Evolutionary conservation across 2,888 invertebrate species (phyloP).

Genomic region (Campopleginae sp.): DNA sequence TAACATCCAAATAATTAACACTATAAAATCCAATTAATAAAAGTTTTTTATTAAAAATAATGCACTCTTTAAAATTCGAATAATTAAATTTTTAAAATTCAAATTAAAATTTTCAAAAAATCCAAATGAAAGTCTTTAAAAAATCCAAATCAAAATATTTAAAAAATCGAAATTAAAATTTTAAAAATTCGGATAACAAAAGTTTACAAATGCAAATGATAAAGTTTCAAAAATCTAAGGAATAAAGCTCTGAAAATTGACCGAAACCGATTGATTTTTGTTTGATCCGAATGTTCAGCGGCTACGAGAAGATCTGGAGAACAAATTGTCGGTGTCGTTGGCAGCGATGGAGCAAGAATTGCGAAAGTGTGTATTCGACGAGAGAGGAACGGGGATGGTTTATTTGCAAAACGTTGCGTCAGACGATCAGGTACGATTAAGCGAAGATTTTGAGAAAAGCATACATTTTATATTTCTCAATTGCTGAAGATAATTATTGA

Average conservation of each 20-base stretch:
- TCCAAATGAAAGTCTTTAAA: not conserved
- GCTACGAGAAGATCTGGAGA: slow-evolving; percentile 88
- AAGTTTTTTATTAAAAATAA: not conserved
- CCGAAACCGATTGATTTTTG: not conserved
- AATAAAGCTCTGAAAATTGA: not conserved
- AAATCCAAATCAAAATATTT: not conserved
- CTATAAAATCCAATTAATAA: not conserved
- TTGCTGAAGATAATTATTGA: slow-evolving; percentile 39
- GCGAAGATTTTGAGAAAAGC: slow-evolving; percentile 23
- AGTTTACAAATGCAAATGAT: not conserved
- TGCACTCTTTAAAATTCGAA: not conserved
- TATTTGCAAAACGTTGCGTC: slow-evolving; percentile 85
- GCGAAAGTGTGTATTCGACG: slow-evolving; percentile 88
- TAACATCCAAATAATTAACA: not conserved
- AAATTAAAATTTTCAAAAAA: not conserved
- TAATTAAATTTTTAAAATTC: too few relatives aligned
- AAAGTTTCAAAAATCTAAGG: not conserved
- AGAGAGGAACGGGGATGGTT: slow-evolving; percentile 85
- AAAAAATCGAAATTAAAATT: too few relatives aligned
- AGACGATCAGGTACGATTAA: slow-evolving; percentile 84
- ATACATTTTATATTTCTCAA: slow-evolving; percentile 54
- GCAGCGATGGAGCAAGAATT: slow-evolving; percentile 90
- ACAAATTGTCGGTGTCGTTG: slow-evolving; percentile 88
- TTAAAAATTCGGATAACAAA: not conserved
- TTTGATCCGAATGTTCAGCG: slow-evolving; percentile 81